Conservation (phyloP, 2,888 invertebrate genomes). For the Nomada goodeniana region DNA sequence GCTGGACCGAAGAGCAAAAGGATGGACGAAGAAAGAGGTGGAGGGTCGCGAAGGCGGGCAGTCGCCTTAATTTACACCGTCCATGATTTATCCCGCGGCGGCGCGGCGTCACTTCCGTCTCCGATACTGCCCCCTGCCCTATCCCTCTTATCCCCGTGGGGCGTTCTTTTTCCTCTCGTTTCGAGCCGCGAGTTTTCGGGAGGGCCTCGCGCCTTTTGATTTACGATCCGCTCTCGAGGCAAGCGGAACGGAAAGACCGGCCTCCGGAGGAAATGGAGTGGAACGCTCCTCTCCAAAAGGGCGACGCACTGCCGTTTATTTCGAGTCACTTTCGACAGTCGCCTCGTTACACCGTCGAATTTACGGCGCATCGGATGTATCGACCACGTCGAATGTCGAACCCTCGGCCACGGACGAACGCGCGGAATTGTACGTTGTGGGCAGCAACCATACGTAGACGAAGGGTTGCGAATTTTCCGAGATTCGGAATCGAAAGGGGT, state of each 20-base stretch:
- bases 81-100: slow-evolving; percentile 75
- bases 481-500: not conserved
- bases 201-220: slow-evolving; percentile 72
- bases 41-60: slow-evolving; percentile 54
- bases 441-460: slow-evolving; percentile 47
- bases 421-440: slow-evolving; percentile 20
- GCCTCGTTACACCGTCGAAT: slow-evolving; percentile 82
- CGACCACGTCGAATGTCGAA: slow-evolving; percentile 37
- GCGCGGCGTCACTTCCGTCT: slow-evolving; percentile 71
- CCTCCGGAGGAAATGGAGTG: slow-evolving; percentile 39
- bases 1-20: not conserved
- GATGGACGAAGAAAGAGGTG: slow-evolving; percentile 1
- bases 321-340: slow-evolving; percentile 82
- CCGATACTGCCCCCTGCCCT: slow-evolving; percentile 34
- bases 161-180: slow-evolving; percentile 42
- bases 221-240: slow-evolving; percentile 61
- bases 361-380: slow-evolving; percentile 77
- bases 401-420: slow-evolving; percentile 14
- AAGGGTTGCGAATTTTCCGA: not conserved
- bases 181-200: slow-evolving; percentile 66
- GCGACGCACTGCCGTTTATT: slow-evolving; percentile 78
- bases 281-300: slow-evolving; percentile 49
- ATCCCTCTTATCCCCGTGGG: not conserved
- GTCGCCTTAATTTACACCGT: slow-evolving; percentile 77
- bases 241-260: slow-evolving; percentile 33